Conservation (phyloP, 2,888 invertebrate genomes). For the Apomyelois bistriatella region DNA sequence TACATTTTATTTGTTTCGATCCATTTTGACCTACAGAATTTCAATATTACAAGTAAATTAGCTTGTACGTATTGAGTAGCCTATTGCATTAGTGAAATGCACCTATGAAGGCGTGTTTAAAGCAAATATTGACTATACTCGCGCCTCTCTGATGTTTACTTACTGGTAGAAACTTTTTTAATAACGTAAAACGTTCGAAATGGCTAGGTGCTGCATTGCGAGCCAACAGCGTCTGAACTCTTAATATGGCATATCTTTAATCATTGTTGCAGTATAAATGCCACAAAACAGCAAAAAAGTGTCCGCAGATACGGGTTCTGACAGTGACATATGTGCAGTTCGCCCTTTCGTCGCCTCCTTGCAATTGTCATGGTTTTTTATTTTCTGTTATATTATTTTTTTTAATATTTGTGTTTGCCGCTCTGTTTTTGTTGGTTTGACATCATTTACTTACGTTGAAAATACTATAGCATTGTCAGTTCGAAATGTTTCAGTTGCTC, state of each 20-base stretch:
- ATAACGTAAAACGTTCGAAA: constrained; percentile 13
- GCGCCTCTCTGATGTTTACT: constrained; percentile 11
- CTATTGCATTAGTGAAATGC: constrained; percentile 11
- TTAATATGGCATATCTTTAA: constrained; percentile 37
- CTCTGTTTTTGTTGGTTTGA: neutral
- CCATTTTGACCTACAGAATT: neutral
- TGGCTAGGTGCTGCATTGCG: neutral
- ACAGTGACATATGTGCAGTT: constrained; percentile 71
- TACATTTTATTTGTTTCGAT: neutral
- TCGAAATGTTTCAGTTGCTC: neutral
- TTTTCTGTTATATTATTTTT: constrained; percentile 36
- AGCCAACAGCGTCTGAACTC: constrained; percentile 13
- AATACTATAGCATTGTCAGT: too few species aligned
- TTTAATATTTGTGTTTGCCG: constrained; percentile 26
- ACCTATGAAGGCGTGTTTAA: neutral
- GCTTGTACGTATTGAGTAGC: neutral
- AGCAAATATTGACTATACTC: constrained; percentile 14
- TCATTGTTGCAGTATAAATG: constrained; percentile 50
- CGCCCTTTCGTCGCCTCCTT: constrained; percentile 56
- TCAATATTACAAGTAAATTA: neutral
- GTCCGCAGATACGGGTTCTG: constrained; percentile 51
- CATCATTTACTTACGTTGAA: too few species aligned
- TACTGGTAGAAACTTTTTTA: constrained; percentile 15
- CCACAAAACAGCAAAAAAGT: constrained; percentile 58
- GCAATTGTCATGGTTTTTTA: constrained; percentile 58